A percentile compares a stretch with the other conserved stretches of the same genome.
phyloP scores from a whole-genome alignment of 2,888 invertebrate genomes.

The Eueremaeus valkanovi region DNA sequence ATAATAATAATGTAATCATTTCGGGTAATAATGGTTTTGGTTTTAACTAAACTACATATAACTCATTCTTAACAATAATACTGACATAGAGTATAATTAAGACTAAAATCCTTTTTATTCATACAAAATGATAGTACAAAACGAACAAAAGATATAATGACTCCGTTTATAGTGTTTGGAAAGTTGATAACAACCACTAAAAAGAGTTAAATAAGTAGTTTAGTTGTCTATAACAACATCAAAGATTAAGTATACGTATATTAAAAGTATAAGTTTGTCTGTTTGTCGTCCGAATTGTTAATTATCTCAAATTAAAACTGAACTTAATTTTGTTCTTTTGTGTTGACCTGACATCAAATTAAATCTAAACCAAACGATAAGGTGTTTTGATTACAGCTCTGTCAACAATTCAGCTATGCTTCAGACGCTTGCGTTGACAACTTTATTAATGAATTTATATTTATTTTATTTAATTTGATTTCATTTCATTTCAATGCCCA shows the following conservation, averaged over 20 bases:
- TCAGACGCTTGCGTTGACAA: neutral
- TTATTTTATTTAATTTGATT: neutral
- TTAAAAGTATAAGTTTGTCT: neutral
- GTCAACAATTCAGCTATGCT: neutral
- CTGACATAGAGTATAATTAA: neutral
- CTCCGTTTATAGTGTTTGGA: neutral
- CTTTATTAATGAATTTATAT: neutral
- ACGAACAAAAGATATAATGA: neutral
- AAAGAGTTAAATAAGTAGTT: too few relatives aligned
- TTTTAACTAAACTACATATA: neutral
- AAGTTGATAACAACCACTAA: too few relatives aligned
- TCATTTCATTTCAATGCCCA: neutral
- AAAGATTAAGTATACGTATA: too few relatives aligned
- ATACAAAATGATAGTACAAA: too few relatives aligned
- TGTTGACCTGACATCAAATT: neutral
- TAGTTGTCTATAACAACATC: too few relatives aligned
- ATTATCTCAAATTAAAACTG: neutral
- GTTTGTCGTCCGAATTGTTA: neutral
- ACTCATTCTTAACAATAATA: neutral
- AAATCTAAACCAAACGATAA: neutral
- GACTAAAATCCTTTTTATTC: neutral
- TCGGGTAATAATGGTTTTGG: neutral
- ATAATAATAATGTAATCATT: slow-evolving; percentile 5
- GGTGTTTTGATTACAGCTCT: neutral
- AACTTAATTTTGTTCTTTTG: neutral